A percentile compares a stretch with the other conserved stretches of the same genome.
phyloP scores from a whole-genome alignment of 2,113 vertebrate genomes.

The Brachypodius melanocephalos region DNA sequence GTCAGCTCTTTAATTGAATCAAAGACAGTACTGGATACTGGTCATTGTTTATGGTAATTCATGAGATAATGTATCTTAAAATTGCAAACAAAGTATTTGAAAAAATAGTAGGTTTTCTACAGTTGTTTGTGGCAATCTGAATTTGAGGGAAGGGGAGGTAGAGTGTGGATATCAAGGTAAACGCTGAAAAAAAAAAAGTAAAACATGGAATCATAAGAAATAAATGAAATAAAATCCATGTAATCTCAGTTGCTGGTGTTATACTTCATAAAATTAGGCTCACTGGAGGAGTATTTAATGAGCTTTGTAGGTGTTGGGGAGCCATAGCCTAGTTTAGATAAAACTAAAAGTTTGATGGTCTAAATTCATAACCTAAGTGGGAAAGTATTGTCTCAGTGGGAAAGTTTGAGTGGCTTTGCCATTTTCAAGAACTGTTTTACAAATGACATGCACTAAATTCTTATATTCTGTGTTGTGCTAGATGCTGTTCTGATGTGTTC shows the following conservation, averaged over 20 bases:
- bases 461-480: not conserved
- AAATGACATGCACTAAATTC: not conserved
- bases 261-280: not conserved
- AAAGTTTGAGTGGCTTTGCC: not conserved
- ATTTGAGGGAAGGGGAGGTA: not conserved
- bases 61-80: not conserved
- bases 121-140: not conserved
- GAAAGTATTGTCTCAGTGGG: not conserved
- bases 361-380: not conserved
- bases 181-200: not conserved
- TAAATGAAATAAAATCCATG: not conserved
- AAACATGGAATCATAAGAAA: not conserved
- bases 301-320: not conserved
- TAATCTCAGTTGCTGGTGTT: not conserved
- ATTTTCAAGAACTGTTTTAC: not conserved
- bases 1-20: not conserved
- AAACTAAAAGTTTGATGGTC: not conserved
- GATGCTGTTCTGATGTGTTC: not conserved
- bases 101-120: not conserved
- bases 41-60: not conserved
- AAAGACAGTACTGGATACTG: not conserved
- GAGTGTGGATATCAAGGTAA: not conserved
- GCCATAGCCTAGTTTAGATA: not conserved
- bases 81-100: not conserved
- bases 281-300: not conserved